Base-by-base conservation (phyloP, 92 coral and sea anemone genomes). In the Metridium senile region DNA sequence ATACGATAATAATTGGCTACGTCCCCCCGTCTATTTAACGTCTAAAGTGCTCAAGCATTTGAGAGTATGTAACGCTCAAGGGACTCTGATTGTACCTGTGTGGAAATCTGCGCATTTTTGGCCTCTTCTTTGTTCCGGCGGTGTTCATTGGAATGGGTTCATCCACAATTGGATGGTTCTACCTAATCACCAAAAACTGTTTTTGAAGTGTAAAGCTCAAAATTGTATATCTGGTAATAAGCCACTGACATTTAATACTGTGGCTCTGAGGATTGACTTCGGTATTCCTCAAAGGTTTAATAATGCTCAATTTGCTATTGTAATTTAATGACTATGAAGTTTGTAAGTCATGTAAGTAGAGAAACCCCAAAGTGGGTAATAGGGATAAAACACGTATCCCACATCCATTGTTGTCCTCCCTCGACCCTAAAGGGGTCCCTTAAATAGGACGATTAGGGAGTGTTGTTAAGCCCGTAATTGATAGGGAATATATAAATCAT, bases 251-350 rank as follows among this genome's bases (percentile, higher is more conserved):
- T 81, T 86, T 68, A 1, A 2, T 49, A 76, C 68, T 28, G 79
- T 84, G 7, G 89, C 93, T 61, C 63, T 88, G 56, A 80, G 86
- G 71, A 62, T 84, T 10, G 69, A 56, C 74, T 88, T 84, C 26
- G 27, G 73, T 21, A 25, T 58, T 11, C 82, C 74, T n/a, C n/a
- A n/a, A n/a, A n/a, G n/a, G n/a, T n/a, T n/a, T 35, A 49, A 46
- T 47, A 66, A 45, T 45, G 51, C 16, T 7, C 51, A 75, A 68
- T 9, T 1, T 11, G 4, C 16, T 1, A 39, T 47, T 21, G 61
- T 54, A 76, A 35, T 70, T 53, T 54, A 65, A 66, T 39, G 61
- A 69, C 18, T 43, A 19, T 34, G 11, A 19, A 52, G 66, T 79
- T 53, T 26, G 54, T 39, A 58, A 53, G 23, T n/a, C 54, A 56